Evolutionary conservation across 1,140 invertebrate species (phyloP).

Genomic region (Drosophila setifemur): DNA sequence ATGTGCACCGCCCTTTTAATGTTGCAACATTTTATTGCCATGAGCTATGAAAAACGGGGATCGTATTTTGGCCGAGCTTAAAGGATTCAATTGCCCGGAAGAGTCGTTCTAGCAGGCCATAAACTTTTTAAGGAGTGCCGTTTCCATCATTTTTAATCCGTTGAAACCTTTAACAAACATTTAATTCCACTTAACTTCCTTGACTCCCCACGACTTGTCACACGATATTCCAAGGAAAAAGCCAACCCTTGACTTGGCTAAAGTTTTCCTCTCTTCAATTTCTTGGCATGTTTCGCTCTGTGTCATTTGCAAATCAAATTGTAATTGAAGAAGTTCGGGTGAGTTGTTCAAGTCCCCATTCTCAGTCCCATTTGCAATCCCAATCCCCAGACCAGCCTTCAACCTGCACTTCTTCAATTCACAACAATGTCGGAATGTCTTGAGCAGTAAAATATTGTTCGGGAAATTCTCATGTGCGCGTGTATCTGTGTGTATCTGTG

Average conservation of each 20-base stretch:
- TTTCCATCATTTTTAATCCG: conserved; percentile 37
- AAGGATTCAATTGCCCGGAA: conserved; percentile 33
- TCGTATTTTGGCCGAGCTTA: background rate
- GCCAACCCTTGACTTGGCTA: background rate
- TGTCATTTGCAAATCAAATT: conserved; percentile 76
- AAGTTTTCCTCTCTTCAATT: conserved; percentile 60
- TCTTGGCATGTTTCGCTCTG: conserved; percentile 54
- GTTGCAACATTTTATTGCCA: conserved; percentile 71
- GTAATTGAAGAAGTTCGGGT: conserved; percentile 69
- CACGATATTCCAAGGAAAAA: conserved; percentile 7
- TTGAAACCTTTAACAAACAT: conserved; percentile 41
- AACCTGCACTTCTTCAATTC: background rate
- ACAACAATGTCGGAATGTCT: conserved; percentile 35
- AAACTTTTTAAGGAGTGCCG: conserved; percentile 3
- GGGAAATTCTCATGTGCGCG: conserved; percentile 10
- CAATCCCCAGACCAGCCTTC: background rate
- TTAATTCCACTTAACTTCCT: conserved; percentile 47
- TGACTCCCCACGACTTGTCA: conserved; percentile 25
- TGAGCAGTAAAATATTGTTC: conserved; percentile 45
- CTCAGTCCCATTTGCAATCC: background rate
- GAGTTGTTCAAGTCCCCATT: conserved; percentile 14
- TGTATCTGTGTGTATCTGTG: background rate
- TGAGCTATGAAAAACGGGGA: conserved; percentile 19
- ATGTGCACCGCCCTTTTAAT: conserved; percentile 73
- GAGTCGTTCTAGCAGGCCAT: conserved; percentile 1